Conservation (phyloP, 2,113 vertebrate species). For the Pteropus alecto region DNA sequence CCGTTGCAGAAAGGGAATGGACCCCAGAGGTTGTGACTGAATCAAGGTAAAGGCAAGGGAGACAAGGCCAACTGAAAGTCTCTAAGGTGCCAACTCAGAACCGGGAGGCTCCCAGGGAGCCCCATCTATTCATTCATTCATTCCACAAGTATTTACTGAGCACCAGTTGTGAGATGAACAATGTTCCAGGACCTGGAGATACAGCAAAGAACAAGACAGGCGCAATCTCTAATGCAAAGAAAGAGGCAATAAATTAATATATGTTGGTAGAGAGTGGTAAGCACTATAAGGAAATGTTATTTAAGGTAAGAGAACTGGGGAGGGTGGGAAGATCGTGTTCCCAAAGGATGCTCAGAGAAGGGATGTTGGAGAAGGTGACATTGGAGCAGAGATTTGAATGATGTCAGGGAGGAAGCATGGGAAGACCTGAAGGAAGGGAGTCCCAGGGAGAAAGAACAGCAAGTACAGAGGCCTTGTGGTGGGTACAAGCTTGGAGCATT, state of each 20-base stretch:
- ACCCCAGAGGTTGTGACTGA: background rate
- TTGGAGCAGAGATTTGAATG: background rate
- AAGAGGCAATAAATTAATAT: background rate
- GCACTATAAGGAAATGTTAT: background rate
- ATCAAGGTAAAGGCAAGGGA: background rate
- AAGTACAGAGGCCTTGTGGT: background rate
- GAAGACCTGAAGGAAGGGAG: background rate
- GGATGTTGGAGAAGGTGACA: background rate
- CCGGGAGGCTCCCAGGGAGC: background rate
- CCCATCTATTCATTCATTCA: background rate
- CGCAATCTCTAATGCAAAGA: background rate
- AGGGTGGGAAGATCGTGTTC: background rate
- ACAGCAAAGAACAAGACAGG: background rate
- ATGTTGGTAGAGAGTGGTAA: background rate
- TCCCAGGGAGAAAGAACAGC: background rate
- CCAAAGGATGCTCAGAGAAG: background rate
- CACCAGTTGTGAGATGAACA: background rate
- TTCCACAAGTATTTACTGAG: background rate
- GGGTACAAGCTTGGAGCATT: background rate
- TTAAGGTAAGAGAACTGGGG: background rate
- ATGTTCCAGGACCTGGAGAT: background rate
- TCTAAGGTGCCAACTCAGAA: background rate
- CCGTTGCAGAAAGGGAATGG: background rate
- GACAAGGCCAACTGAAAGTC: background rate
- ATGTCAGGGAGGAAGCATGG: background rate